A percentile compares a stretch with the other conserved stretches of the same genome.
Evolutionary conservation across 2,797 vertebrate species (phyloP).

Genomic region (Carapus acus): DNA sequence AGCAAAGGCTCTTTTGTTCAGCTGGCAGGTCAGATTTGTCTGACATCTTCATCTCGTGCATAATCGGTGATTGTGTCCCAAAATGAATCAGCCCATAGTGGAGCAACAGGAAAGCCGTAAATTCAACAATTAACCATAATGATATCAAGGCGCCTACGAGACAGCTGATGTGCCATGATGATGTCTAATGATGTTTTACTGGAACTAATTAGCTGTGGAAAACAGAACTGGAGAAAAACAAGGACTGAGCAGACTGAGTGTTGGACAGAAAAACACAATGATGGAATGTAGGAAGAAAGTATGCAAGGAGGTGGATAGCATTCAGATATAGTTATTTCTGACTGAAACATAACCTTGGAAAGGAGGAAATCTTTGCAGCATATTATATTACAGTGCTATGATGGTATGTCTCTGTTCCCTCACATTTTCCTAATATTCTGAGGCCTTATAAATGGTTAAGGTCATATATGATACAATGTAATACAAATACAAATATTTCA

Average conservation of each 20-base stretch:
- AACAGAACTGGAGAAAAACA: slow-evolving; percentile 3
- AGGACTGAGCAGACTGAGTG: neutral
- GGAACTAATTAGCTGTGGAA: slow-evolving; percentile 1
- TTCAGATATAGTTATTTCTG: neutral
- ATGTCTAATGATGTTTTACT: slow-evolving; percentile 5
- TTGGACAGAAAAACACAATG: neutral
- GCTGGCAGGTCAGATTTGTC: slow-evolving; percentile 12
- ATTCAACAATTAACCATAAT: neutral
- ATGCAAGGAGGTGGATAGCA: neutral
- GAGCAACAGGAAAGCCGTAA: slow-evolving; percentile 1
- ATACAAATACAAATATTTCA: too few relatives aligned
- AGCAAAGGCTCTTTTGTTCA: slow-evolving; percentile 50
- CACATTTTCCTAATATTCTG: too few relatives aligned
- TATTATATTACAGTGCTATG: neutral
- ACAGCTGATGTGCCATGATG: slow-evolving; percentile 4
- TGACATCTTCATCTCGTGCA: slow-evolving; percentile 32
- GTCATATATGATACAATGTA: too few relatives aligned
- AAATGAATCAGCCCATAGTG: slow-evolving; percentile 14
- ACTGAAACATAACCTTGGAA: neutral
- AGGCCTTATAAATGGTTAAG: too few relatives aligned
- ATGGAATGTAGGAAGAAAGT: neutral
- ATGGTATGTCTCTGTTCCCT: too few relatives aligned
- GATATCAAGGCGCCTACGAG: neutral
- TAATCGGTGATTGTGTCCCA: slow-evolving; percentile 22
- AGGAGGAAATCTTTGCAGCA: neutral